phyloP scores from a whole-genome alignment of 1,140 invertebrate species.

The Drosophila prosaltans region DNA sequence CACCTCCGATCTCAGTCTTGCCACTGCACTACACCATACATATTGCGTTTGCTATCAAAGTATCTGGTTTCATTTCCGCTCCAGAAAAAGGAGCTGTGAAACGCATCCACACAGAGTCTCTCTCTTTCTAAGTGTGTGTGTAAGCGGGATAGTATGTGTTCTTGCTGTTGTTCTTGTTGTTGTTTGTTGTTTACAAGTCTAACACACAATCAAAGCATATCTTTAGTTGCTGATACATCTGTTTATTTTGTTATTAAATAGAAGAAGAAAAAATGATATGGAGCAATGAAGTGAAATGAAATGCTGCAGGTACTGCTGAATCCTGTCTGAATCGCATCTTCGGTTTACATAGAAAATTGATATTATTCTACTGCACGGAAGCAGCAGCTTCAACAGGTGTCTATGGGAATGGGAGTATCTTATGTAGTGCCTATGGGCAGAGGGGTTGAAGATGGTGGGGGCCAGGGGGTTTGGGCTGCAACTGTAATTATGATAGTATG shows the following conservation, averaged over 20 bases:
- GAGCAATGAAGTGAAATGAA: conserved; percentile 23
- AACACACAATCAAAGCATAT: conserved; percentile 76
- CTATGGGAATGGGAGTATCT: conserved; percentile 16
- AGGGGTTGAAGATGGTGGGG: conserved; percentile 9
- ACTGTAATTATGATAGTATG: conserved; percentile 76
- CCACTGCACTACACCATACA: conserved; percentile 12
- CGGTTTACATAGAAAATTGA: conserved; percentile 76
- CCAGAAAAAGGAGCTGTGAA: conserved; percentile 71
- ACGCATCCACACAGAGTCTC: conserved; percentile 35
- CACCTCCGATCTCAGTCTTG: conserved; percentile 6
- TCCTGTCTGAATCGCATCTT: conserved; percentile 44
- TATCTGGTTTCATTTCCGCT: conserved; percentile 83
- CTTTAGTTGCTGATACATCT: conserved; percentile 56
- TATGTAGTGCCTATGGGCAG: conserved; percentile 2
- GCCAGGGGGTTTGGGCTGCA: conserved; percentile 42
- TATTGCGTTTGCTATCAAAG: conserved; percentile 68
- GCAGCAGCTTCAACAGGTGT: conserved; percentile 72
- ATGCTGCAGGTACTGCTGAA: conserved; percentile 55
- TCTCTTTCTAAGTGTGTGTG: neutral
- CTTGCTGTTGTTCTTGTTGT: conserved; percentile 66
- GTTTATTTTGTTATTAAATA: conserved; percentile 80
- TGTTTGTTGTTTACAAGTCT: conserved; percentile 76
- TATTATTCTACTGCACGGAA: conserved; percentile 78
- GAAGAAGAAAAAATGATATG: conserved; percentile 2
- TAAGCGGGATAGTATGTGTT: conserved; percentile 27